Conservation (phyloP, 2,888 invertebrate species). For the Hemithea aestivaria region DNA sequence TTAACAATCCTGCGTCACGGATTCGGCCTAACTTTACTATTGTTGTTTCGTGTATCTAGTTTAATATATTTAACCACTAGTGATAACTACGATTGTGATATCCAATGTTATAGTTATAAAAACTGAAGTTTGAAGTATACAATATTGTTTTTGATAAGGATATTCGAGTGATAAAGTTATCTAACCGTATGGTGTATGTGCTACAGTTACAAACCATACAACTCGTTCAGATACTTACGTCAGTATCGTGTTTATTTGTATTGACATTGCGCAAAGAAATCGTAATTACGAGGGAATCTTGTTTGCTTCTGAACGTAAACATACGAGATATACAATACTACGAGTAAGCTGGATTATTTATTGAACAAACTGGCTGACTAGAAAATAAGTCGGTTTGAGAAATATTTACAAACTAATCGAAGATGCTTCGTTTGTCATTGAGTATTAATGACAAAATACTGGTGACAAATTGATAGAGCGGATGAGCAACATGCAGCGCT, state of each 20-base stretch:
- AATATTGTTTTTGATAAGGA: conserved; percentile 50
- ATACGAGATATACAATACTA: conserved; percentile 28
- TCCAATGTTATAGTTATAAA: conserved; percentile 36
- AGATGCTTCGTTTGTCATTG: conserved; percentile 5
- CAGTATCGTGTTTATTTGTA: conserved; percentile 34
- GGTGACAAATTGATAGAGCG: conserved; percentile 9
- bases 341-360: neutral
- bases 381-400: conserved; percentile 20
- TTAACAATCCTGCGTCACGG: conserved; percentile 48
- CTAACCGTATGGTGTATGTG: conserved; percentile 39
- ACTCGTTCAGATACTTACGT: conserved; percentile 22
- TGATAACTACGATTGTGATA: conserved; percentile 34
- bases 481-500: conserved; percentile 63
- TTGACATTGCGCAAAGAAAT: conserved; percentile 31
- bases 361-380: conserved; percentile 13
- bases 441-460: neutral
- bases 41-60: conserved; percentile 30
- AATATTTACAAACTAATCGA: conserved; percentile 5
- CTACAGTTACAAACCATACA: conserved; percentile 35
- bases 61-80: conserved; percentile 24
- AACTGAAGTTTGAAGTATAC: conserved; percentile 45
- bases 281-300: conserved; percentile 35
- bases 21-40: conserved; percentile 39
- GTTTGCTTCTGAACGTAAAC: conserved; percentile 29
- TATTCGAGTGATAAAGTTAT: conserved; percentile 50